phyloP scores from a whole-genome alignment of 2,888 invertebrate genomes.

The Geotrupes spiniger region DNA sequence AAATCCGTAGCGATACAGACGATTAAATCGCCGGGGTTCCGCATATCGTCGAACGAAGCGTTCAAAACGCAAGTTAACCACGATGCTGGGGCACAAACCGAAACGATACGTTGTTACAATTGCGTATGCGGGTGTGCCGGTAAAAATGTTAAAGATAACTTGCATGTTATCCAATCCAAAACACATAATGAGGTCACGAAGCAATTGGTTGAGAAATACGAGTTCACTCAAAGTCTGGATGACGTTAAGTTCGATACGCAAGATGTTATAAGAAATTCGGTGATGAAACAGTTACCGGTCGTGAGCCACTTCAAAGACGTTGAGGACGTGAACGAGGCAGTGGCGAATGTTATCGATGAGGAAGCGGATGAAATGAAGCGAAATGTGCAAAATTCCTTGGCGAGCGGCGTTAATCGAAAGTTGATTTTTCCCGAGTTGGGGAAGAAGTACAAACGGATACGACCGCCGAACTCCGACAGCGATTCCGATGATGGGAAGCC shows the following conservation, averaged over 20 bases:
- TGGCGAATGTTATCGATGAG: neutral
- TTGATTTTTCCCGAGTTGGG: neutral
- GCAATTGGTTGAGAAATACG: constrained; percentile 9
- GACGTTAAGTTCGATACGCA: constrained; percentile 29
- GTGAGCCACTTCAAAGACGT: too few relatives aligned
- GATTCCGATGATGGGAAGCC: constrained; percentile 23
- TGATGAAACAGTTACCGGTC: too few relatives aligned
- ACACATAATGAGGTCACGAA: neutral
- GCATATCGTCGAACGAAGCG: constrained; percentile 27
- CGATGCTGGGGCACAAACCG: constrained; percentile 28
- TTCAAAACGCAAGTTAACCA: constrained; percentile 22
- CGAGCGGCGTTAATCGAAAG: neutral
- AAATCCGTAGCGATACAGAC: constrained; percentile 24
- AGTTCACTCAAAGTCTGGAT: constrained; percentile 24
- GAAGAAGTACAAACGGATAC: constrained; percentile 27
- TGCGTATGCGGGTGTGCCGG: constrained; percentile 11
- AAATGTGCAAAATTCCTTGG: neutral
- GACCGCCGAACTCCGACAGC: constrained; percentile 24
- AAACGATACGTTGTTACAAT: constrained; percentile 20
- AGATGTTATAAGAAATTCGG: constrained; percentile 14
- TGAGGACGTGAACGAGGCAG: too few relatives aligned
- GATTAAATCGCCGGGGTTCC: constrained; percentile 22
- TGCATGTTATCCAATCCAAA: neutral
- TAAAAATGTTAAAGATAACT: neutral
- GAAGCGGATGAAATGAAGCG: neutral